Percentiles rank a stretch among this genome's conserved stretches.
phyloP scores from a whole-genome alignment of 2,113 vertebrate genomes.

The Aegotheles bennettii region DNA sequence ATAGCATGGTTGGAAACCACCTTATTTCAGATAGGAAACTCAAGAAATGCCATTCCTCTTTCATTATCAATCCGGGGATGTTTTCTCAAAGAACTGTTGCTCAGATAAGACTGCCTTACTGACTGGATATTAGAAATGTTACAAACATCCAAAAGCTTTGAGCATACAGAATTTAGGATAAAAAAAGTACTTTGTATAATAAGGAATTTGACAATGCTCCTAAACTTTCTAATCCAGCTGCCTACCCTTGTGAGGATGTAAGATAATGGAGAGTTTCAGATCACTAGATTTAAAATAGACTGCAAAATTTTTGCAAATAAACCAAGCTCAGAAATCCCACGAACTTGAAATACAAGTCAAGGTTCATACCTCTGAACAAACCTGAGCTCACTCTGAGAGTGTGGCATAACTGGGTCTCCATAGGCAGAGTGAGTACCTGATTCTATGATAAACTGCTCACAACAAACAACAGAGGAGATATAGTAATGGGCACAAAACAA shows the following conservation, averaged over 20 bases:
- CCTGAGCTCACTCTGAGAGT: background rate
- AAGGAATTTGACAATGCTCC: background rate
- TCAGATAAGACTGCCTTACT: background rate
- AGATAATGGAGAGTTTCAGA: background rate
- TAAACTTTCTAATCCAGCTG: background rate
- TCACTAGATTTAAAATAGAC: background rate
- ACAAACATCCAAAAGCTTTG: background rate
- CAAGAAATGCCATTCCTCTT: background rate
- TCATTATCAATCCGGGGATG: background rate
- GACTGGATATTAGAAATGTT: background rate
- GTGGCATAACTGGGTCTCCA: background rate
- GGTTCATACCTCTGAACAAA: background rate
- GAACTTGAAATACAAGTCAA: background rate
- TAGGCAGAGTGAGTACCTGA: background rate
- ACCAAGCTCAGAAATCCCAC: background rate
- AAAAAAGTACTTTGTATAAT: background rate
- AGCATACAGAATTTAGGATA: background rate
- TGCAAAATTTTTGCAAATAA: background rate
- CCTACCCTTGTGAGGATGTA: fast-evolving
- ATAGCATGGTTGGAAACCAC: background rate
- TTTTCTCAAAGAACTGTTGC: background rate
- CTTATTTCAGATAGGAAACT: background rate
- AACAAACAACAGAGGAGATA: background rate
- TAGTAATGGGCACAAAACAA: background rate
- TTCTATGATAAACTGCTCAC: background rate